Evolutionary conservation across 2,888 invertebrate genomes (phyloP).

Genomic region (Sycophila texana): DNA sequence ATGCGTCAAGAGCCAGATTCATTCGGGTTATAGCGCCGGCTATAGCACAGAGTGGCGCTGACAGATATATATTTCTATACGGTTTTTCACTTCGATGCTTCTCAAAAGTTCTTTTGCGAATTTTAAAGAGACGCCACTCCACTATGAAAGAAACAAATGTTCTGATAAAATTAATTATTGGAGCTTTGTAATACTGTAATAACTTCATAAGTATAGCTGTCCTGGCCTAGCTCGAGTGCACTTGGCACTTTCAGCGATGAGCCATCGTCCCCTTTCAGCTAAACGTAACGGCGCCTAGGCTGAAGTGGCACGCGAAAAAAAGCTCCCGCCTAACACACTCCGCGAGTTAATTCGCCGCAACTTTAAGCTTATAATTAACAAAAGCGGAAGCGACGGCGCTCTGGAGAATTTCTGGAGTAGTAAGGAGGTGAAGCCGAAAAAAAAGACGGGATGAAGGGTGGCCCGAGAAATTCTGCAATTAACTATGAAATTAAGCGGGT

Average conservation of each 20-base stretch:
- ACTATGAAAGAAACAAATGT: too few species aligned
- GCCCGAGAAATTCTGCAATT: slow-evolving; percentile 39
- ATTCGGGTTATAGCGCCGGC: too few species aligned
- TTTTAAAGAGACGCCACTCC: too few species aligned
- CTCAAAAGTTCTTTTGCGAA: too few species aligned
- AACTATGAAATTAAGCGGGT: slow-evolving; percentile 40
- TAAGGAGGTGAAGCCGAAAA: not conserved
- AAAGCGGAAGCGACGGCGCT: slow-evolving; percentile 60
- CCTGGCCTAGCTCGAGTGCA: slow-evolving; percentile 46
- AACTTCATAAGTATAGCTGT: too few species aligned
- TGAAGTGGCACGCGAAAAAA: slow-evolving; percentile 44
- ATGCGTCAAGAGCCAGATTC: too few species aligned
- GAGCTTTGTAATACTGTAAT: too few species aligned
- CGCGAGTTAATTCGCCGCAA: slow-evolving; percentile 61
- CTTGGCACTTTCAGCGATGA: slow-evolving; percentile 48
- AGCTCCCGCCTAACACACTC: slow-evolving; percentile 37
- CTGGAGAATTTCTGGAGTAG: not conserved
- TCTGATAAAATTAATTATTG: too few species aligned
- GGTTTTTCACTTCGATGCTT: too few species aligned
- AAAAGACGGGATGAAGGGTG: slow-evolving; percentile 5
- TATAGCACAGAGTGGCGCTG: too few species aligned
- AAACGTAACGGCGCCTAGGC: slow-evolving; percentile 28
- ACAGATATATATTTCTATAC: too few species aligned
- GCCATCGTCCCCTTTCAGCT: slow-evolving; percentile 23
- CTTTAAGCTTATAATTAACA: slow-evolving; percentile 65